Conservation (phyloP, 2,797 vertebrate genomes). For the Saxicola maurus region DNA sequence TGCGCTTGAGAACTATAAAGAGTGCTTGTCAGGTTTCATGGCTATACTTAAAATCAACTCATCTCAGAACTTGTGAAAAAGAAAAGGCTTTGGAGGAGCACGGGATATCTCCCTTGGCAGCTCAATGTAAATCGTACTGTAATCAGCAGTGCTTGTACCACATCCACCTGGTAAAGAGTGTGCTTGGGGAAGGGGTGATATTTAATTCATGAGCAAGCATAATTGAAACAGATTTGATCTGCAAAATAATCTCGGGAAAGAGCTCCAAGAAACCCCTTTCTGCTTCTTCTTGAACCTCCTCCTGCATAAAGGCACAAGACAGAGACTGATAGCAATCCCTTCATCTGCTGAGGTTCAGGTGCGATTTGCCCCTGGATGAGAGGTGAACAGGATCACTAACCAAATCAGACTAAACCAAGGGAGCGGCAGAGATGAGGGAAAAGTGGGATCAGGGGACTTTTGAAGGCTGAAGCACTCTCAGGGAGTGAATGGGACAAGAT, state of each 20-base stretch:
- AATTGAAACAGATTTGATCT: neutral
- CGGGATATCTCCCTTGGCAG: fast-evolving
- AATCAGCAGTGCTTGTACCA: fast-evolving
- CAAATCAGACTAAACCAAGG: neutral
- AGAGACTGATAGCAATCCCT: neutral
- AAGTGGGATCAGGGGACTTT: neutral
- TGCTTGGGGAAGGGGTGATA: neutral
- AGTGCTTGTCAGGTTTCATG: neutral
- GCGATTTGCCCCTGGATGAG: neutral
- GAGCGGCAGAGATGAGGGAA: fast-evolving
- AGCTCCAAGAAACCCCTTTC: fast-evolving
- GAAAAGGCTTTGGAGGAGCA: neutral
- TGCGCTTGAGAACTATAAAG: neutral
- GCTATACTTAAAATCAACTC: neutral
- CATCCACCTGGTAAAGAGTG: neutral
- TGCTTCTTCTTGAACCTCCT: neutral
- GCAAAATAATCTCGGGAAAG: neutral
- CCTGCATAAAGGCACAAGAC: neutral
- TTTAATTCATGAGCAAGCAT: neutral
- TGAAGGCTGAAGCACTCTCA: neutral
- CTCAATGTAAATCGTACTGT: fast-evolving
- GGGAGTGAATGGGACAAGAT: neutral
- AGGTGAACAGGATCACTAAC: neutral
- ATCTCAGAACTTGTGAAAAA: neutral
- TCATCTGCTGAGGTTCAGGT: neutral